Conservation (phyloP, 2,113 vertebrate genomes). For the Irena cyanogastra region DNA sequence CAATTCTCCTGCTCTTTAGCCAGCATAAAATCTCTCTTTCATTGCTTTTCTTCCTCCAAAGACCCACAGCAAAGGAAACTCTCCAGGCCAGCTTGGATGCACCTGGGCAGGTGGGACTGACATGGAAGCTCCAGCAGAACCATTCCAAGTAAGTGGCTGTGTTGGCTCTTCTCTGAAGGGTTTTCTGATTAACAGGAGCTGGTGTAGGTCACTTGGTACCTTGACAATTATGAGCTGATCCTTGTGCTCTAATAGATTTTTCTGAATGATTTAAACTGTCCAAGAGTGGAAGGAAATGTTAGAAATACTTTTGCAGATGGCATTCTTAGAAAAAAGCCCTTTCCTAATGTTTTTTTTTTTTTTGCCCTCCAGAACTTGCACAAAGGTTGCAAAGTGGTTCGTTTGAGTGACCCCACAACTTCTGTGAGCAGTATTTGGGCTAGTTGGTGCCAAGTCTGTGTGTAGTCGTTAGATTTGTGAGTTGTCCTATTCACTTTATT, state of each 20-base stretch:
- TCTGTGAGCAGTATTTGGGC: background rate
- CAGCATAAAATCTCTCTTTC: background rate
- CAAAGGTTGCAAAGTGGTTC: background rate
- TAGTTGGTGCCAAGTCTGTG: background rate
- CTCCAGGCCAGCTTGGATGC: background rate
- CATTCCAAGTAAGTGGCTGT: slow-evolving; percentile 56
- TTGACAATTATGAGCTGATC: background rate
- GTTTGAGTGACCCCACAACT: background rate
- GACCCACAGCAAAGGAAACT: background rate
- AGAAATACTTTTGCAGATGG: background rate
- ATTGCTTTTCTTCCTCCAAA: slow-evolving; percentile 25
- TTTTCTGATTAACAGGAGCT: background rate
- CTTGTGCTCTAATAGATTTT: background rate
- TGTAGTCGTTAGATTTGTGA: background rate
- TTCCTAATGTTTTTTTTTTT: fast-evolving
- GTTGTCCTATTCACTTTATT: background rate
- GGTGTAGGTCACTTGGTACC: background rate
- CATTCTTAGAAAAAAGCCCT: background rate
- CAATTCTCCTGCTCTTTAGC: background rate
- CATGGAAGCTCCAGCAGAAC: background rate
- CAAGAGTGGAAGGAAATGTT: background rate
- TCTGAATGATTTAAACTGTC: background rate
- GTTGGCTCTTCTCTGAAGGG: background rate
- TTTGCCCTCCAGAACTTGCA: background rate
- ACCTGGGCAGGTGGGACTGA: background rate